phyloP scores from a whole-genome alignment of 2,888 invertebrate genomes.

The Griposia aprilina region DNA sequence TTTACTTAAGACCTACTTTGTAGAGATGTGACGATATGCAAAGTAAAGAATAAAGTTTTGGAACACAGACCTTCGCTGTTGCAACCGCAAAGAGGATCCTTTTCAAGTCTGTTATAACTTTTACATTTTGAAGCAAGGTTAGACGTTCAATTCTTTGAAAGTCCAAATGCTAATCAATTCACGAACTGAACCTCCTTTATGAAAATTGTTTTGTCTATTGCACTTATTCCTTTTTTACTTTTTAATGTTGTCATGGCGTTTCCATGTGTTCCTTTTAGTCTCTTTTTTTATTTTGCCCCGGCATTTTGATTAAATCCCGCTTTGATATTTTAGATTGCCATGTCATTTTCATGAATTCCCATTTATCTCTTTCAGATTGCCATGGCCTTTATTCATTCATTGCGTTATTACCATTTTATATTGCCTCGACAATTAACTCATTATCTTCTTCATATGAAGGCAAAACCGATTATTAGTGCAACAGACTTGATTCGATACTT shows the following conservation, averaged over 20 bases:
- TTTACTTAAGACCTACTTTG: slow-evolving; percentile 51
- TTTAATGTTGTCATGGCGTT: neutral
- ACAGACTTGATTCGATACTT: slow-evolving; percentile 57
- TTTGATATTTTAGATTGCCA: neutral
- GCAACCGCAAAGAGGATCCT: slow-evolving; percentile 45
- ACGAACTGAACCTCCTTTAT: slow-evolving; percentile 37
- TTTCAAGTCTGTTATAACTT: slow-evolving; percentile 46
- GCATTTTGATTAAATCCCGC: neutral
- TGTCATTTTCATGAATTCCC: neutral
- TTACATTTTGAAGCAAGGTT: slow-evolving; percentile 52
- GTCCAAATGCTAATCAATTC: slow-evolving; percentile 31
- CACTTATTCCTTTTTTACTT: neutral
- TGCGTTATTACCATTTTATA: neutral
- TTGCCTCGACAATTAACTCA: neutral
- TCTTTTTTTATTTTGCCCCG: neutral
- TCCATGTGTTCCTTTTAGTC: neutral
- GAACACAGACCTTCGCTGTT: slow-evolving; percentile 40
- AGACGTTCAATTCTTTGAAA: slow-evolving; percentile 41
- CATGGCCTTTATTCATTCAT: neutral
- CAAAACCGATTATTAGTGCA: slow-evolving; percentile 52
- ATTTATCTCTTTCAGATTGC: neutral
- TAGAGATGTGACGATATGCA: slow-evolving; percentile 53
- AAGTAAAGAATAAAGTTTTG: slow-evolving; percentile 40
- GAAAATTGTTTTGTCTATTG: slow-evolving; percentile 17
- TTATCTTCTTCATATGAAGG: slow-evolving; percentile 30